A percentile compares a stretch with the other conserved stretches of the same genome.
Conservation (phyloP, 2,888 invertebrate genomes). For the Thymelicus sylvestris region DNA sequence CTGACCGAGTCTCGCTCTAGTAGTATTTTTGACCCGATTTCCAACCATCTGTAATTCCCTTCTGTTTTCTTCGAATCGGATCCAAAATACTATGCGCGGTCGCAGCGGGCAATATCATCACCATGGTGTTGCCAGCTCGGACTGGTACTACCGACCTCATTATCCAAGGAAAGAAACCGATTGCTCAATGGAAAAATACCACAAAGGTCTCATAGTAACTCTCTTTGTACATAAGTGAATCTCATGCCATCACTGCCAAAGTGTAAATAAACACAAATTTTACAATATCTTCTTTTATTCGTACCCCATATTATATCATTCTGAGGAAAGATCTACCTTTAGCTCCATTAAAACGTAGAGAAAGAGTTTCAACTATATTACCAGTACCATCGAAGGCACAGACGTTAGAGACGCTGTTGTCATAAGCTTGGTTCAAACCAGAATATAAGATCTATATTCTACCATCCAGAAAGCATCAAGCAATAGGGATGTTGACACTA, state of each 20-base stretch:
- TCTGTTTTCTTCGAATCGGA: constrained; percentile 16
- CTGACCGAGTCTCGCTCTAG: constrained; percentile 22
- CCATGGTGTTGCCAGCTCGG: constrained; percentile 26
- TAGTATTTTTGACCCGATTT: constrained; percentile 28
- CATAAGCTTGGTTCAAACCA: no score
- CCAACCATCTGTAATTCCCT: background rate
- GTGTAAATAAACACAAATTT: constrained; percentile 81
- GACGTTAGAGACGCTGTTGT: no score
- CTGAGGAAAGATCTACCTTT: no score
- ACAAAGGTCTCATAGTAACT: constrained; percentile 81
- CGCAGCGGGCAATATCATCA: constrained; percentile 32
- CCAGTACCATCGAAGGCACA: no score
- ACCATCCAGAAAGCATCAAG: no score
- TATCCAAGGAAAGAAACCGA: constrained; percentile 53
- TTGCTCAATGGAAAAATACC: constrained; percentile 58
- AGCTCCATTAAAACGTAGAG: no score
- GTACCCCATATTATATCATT: background rate
- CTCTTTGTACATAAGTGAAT: constrained; percentile 79
- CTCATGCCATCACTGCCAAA: constrained; percentile 83
- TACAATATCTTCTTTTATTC: constrained; percentile 46
- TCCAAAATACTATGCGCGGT: constrained; percentile 26
- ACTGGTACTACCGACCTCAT: constrained; percentile 35
- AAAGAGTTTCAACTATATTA: no score
- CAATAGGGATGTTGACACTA: no score
- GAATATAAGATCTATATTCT: no score